A percentile compares a stretch with the other conserved stretches of the same genome.
phyloP scores from a whole-genome alignment of 2,113 vertebrate genomes.

The Dendrocopos noguchii region DNA sequence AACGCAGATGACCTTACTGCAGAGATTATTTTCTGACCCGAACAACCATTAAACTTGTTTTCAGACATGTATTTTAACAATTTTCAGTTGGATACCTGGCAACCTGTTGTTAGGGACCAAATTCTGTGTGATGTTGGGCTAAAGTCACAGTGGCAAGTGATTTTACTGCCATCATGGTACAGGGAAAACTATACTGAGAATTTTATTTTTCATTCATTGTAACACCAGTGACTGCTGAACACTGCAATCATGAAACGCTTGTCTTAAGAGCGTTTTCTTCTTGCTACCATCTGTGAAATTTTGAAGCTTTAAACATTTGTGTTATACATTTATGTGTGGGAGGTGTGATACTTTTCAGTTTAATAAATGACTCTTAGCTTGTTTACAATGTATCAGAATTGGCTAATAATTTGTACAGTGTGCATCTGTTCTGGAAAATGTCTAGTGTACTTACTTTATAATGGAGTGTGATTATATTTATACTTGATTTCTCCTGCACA shows the following conservation, averaged over 20 bases:
- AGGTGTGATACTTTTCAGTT: slow-evolving; percentile 61
- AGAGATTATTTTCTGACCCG: not conserved
- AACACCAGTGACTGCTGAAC: not conserved
- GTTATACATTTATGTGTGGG: slow-evolving; percentile 53
- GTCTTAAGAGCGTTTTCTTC: slow-evolving; percentile 31
- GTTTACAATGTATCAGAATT: slow-evolving; percentile 54
- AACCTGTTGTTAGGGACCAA: fast-evolving
- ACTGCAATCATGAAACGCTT: not conserved
- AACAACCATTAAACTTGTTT: not conserved
- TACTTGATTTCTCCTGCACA: slow-evolving; percentile 59
- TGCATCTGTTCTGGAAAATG: slow-evolving; percentile 56
- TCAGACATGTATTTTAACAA: not conserved
- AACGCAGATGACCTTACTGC: not conserved
- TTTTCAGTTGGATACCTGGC: not conserved
- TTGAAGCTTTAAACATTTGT: slow-evolving; percentile 58
- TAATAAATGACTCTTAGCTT: slow-evolving; percentile 64
- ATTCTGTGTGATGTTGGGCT: not conserved
- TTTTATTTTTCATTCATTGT: slow-evolving; percentile 6
- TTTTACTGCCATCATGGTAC: not conserved
- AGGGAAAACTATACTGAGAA: not conserved
- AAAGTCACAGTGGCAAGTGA: not conserved
- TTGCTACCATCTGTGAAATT: slow-evolving; percentile 44
- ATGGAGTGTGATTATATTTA: slow-evolving; percentile 64
- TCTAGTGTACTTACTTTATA: slow-evolving; percentile 58
- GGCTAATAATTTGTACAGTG: slow-evolving; percentile 57